A percentile compares a stretch with the other conserved stretches of the same genome.
Conservation (phyloP, 2,113 vertebrate genomes). For the Spilogale gracilis region DNA sequence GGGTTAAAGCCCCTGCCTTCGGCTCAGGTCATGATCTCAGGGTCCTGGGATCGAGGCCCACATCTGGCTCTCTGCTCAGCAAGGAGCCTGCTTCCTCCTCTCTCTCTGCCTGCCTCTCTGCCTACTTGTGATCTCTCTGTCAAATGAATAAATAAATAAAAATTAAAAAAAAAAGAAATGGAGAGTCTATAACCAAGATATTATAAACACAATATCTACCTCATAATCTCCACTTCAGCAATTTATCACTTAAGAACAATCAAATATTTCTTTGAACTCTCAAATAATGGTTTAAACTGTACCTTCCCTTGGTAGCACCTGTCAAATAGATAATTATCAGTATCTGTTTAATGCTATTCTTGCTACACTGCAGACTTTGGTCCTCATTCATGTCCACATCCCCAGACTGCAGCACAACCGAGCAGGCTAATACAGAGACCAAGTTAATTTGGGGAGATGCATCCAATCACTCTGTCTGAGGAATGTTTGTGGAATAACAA, state of each 20-base stretch:
- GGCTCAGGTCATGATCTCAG: too few relatives aligned
- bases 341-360: constrained; percentile 52
- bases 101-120: too few relatives aligned
- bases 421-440: neutral
- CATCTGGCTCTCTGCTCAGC: too few relatives aligned
- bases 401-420: neutral
- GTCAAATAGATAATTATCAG: constrained; percentile 49
- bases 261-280: neutral
- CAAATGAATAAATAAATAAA: too few relatives aligned
- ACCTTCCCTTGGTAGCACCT: neutral
- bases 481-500: constrained; percentile 15
- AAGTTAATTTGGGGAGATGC: neutral
- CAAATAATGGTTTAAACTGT: constrained; percentile 33
- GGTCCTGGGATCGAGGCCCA: too few relatives aligned
- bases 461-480: neutral
- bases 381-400: neutral
- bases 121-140: too few relatives aligned
- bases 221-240: neutral
- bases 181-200: neutral
- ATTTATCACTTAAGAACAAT: neutral
- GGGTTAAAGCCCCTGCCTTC: too few relatives aligned
- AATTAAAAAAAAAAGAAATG: neutral
- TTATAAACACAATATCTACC: neutral
- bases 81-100: too few relatives aligned
- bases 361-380: neutral